Evolutionary conservation across 2,797 vertebrate species (phyloP).

Genomic region (Tarsius wallacei): DNA sequence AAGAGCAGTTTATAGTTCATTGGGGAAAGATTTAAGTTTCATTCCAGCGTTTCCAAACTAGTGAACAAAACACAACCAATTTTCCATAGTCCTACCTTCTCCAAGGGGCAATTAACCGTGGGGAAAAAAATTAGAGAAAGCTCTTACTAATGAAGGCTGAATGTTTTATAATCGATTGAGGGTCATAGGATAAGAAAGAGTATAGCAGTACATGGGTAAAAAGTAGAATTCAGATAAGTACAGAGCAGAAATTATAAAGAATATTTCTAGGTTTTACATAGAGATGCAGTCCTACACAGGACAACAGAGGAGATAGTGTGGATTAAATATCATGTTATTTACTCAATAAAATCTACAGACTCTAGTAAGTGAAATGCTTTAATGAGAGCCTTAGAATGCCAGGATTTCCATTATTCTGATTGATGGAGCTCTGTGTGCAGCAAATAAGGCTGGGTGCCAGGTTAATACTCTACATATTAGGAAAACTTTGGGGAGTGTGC

Average conservation of each 20-base stretch:
- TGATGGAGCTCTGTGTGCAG: conserved; percentile 62
- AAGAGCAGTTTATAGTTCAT: conserved; percentile 65
- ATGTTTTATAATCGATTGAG: conserved; percentile 14
- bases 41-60: conserved; percentile 56
- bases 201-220: not conserved
- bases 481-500: conserved; percentile 75
- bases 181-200: not conserved
- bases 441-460: conserved; percentile 78
- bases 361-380: conserved; percentile 36
- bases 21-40: conserved; percentile 71
- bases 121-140: not conserved
- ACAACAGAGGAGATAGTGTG: not conserved
- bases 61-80: conserved; percentile 65
- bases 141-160: not conserved
- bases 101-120: conserved; percentile 8
- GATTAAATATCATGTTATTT: conserved; percentile 39
- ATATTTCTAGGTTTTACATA: not conserved
- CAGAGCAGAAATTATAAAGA: not conserved
- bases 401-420: conserved; percentile 70
- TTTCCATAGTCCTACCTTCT: conserved; percentile 42
- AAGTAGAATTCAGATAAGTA: not conserved
- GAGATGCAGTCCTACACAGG: not conserved
- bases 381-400: conserved; percentile 15
- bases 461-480: conserved; percentile 80
- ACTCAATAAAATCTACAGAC: conserved; percentile 43